Evolutionary conservation across 2,113 vertebrate species (phyloP).

Genomic region (Trachemys scripta): DNA sequence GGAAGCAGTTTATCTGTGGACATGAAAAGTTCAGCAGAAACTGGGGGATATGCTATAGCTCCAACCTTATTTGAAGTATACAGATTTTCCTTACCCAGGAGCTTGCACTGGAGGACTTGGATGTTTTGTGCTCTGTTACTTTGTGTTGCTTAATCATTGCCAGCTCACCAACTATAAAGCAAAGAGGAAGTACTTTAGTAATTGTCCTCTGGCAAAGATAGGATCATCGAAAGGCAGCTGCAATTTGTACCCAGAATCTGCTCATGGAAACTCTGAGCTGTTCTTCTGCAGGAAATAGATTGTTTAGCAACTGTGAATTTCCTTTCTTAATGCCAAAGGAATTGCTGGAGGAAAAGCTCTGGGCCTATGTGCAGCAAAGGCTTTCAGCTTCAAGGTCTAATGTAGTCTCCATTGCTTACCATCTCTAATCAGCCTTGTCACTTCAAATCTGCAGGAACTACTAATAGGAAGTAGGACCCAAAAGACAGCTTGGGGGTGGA

Average conservation of each 20-base stretch:
- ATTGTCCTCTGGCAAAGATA: background rate
- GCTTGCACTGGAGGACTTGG: background rate
- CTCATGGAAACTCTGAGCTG: background rate
- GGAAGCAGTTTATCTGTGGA: background rate
- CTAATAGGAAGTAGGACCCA: fast-evolving
- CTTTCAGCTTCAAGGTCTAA: background rate
- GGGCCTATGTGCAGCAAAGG: background rate
- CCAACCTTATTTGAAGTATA: background rate
- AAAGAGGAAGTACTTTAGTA: background rate
- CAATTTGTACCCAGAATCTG: background rate
- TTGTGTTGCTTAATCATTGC: background rate
- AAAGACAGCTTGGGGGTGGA: background rate
- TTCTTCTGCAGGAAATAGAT: constrained; percentile 29
- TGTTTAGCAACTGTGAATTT: constrained; percentile 50
- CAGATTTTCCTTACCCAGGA: background rate
- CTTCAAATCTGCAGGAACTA: background rate
- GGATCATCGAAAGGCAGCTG: background rate
- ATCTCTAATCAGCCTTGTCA: constrained; percentile 16
- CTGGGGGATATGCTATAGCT: background rate
- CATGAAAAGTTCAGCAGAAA: background rate
- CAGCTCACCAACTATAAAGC: background rate
- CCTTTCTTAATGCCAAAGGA: constrained; percentile 42
- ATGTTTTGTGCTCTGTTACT: background rate
- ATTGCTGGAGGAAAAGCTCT: background rate
- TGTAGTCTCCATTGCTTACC: background rate